phyloP scores from a whole-genome alignment of 2,113 vertebrate species.

The Pavo muticus region DNA sequence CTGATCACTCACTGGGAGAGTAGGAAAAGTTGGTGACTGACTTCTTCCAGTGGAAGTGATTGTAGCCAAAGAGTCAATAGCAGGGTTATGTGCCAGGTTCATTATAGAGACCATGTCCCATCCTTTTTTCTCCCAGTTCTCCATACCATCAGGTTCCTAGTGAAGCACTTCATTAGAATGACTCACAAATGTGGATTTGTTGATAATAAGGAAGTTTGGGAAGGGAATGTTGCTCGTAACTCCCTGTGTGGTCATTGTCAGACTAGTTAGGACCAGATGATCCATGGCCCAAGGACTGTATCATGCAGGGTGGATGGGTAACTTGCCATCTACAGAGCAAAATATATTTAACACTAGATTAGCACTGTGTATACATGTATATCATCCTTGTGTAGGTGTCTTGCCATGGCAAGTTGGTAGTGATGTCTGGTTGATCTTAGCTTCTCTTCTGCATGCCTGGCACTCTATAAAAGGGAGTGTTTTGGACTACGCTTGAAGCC shows the following conservation, averaged over 20 bases:
- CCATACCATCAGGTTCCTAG: neutral
- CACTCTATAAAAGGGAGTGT: neutral
- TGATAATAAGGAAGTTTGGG: neutral
- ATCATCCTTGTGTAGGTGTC: neutral
- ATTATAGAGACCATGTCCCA: neutral
- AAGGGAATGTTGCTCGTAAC: neutral
- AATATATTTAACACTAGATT: neutral
- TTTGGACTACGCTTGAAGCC: neutral
- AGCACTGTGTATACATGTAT: accelerated
- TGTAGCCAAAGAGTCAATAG: neutral
- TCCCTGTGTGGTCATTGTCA: neutral
- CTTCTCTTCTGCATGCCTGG: neutral
- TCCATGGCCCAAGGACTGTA: neutral
- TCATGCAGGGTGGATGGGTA: neutral
- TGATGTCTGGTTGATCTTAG: neutral
- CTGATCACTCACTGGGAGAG: neutral
- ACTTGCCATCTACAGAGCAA: neutral
- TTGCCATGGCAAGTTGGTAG: neutral
- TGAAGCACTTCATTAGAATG: neutral
- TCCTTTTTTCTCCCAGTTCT: neutral
- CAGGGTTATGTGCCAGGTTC: neutral
- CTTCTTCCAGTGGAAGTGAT: neutral
- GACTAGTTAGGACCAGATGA: neutral
- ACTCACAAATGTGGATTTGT: neutral
- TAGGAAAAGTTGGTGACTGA: neutral